A percentile compares a stretch with the other conserved stretches of the same genome.
Conservation (phyloP, 2,888 invertebrate species). For the Scelioninae gen. 1 region DNA sequence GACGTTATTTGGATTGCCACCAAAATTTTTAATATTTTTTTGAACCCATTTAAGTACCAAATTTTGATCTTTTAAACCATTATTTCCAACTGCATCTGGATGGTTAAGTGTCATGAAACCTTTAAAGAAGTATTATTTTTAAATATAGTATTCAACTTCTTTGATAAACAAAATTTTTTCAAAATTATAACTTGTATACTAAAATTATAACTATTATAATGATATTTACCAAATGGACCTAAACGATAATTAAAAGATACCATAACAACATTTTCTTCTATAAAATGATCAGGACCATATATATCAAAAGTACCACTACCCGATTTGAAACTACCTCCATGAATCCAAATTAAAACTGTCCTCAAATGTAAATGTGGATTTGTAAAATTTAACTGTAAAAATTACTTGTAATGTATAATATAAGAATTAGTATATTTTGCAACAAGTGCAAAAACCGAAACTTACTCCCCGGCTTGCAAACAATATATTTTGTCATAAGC, state of each 20-base stretch:
- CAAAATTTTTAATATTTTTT: conserved; percentile 85
- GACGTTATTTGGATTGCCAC: conserved; percentile 85
- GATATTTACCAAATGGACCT: conserved; percentile 73
- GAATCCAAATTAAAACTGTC: conserved; percentile 75
- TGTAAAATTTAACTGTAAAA: too few relatives aligned
- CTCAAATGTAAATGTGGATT: too few relatives aligned
- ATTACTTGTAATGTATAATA: too few relatives aligned
- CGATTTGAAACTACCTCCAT: conserved; percentile 73
- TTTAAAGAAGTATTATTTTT: conserved; percentile 1
- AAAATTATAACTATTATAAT: too few relatives aligned
- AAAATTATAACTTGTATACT: too few relatives aligned
- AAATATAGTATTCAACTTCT: not conserved
- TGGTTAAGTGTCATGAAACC: conserved; percentile 73
- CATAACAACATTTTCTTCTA: conserved; percentile 73
- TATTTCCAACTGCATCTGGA: conserved; percentile 73
- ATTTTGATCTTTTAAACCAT: conserved; percentile 85
- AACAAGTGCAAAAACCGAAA: too few relatives aligned
- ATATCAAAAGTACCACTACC: conserved; percentile 56
- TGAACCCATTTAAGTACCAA: conserved; percentile 86
- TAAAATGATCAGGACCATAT: conserved; percentile 75
- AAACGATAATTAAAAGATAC: conserved; percentile 75
- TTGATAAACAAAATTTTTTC: not conserved
- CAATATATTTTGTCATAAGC: too few relatives aligned
- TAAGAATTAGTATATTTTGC: too few relatives aligned
- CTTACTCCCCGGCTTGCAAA: too few relatives aligned